Evolutionary conservation across 2,113 vertebrate genomes (phyloP).

Genomic region (Hyla sarda): DNA sequence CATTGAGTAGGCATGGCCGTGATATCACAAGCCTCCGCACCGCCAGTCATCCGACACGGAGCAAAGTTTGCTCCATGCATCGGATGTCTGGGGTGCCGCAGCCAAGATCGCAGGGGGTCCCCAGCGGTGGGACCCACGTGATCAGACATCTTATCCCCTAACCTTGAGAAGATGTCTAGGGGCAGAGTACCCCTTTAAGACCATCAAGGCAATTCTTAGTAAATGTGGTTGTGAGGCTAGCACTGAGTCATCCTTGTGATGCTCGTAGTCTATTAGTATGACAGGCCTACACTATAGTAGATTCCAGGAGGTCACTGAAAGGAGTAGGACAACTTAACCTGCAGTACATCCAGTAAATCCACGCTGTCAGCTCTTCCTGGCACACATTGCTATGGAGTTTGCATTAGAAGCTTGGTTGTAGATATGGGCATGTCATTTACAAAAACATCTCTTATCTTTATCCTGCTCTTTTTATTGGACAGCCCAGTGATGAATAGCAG

Average conservation of each 20-base stretch:
- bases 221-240: background rate
- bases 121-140: no score
- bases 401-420: background rate
- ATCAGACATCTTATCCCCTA: no score
- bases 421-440: constrained; percentile 24
- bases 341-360: constrained; percentile 30
- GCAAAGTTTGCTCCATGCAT: no score
- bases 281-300: background rate
- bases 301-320: background rate
- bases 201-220: background rate
- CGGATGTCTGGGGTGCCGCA: no score
- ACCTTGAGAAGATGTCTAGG: no score
- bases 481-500: constrained; percentile 53
- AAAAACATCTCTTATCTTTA: constrained; percentile 45
- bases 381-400: background rate
- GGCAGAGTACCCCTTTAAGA: no score
- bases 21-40: no score
- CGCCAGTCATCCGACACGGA: no score
- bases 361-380: constrained; percentile 26
- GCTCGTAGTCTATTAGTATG: constrained; percentile 11
- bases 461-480: constrained; percentile 51
- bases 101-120: no score
- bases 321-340: constrained; percentile 51
- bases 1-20: no score
- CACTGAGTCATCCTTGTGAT: background rate